These are phyloP conservation scores for Norana najaformis DNA, from an alignment of 2,888 invertebrate genomes.

Conservation along the genomic window DNA sequence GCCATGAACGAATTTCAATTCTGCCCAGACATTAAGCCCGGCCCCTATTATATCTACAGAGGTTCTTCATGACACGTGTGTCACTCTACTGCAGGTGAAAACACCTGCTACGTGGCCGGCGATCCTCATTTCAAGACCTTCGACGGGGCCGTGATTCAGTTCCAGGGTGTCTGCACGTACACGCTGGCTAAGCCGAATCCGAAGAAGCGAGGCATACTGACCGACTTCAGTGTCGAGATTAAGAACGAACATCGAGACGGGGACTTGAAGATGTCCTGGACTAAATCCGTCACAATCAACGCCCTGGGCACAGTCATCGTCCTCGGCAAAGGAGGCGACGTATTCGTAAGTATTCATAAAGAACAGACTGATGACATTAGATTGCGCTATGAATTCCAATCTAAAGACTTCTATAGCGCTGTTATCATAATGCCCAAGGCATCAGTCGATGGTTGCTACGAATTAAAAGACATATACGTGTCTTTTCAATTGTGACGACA, in stretches of 20 bases:
- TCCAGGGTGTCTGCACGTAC: not conserved
- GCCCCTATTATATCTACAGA: too few relatives aligned
- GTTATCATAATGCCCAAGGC: too few relatives aligned
- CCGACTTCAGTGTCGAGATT: not conserved
- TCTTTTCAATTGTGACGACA: too few relatives aligned
- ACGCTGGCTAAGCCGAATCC: not conserved
- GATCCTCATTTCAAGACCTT: not conserved
- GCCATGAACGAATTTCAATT: not conserved
- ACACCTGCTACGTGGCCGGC: not conserved
- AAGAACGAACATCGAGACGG: conserved; percentile 8
- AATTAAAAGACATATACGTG: too few relatives aligned
- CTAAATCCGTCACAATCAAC: not conserved
- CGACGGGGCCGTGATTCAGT: not conserved
- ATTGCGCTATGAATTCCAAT: not conserved
- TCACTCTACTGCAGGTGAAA: not conserved
- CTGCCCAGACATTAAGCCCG: not conserved
- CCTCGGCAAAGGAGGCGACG: not conserved
- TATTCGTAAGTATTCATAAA: not conserved
- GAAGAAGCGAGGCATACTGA: not conserved
- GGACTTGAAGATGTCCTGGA: not conserved
- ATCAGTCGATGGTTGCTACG: too few relatives aligned
- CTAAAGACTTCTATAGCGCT: too few relatives aligned
- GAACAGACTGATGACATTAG: not conserved
- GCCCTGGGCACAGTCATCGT: not conserved
- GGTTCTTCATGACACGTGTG: too few relatives aligned